These are phyloP conservation scores for Hypocryptadius cinnamomeus DNA, from an alignment of 2,113 vertebrate genomes.

Conservation along the genomic window DNA sequence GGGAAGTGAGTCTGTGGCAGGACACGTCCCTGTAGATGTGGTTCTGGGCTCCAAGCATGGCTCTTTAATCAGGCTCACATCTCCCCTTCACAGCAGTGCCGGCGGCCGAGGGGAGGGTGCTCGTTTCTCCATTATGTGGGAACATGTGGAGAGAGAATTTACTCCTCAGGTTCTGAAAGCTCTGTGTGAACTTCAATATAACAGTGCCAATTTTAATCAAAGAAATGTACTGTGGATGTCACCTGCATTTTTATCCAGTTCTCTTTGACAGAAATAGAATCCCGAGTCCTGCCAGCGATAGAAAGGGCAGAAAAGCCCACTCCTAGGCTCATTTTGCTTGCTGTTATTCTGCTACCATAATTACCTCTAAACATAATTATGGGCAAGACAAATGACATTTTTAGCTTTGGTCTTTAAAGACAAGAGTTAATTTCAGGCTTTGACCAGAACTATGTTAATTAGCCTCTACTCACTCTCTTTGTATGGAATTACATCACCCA, in stretches of 20 bases:
- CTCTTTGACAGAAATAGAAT: slow-evolving; percentile 39
- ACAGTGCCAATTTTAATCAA: slow-evolving; percentile 30
- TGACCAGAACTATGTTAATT: slow-evolving; percentile 73
- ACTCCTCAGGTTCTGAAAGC: background rate
- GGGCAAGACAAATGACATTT: slow-evolving; percentile 62
- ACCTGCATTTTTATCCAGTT: slow-evolving; percentile 47
- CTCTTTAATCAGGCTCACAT: background rate
- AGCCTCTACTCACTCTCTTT: slow-evolving; percentile 35
- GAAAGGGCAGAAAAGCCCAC: background rate
- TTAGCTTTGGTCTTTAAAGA: slow-evolving; percentile 66
- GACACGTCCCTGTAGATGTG: background rate
- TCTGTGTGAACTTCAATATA: background rate
- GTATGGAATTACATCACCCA: slow-evolving; percentile 50
- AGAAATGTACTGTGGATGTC: slow-evolving; percentile 21
- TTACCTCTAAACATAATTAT: slow-evolving; percentile 69
- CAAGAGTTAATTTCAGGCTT: slow-evolving; percentile 71
- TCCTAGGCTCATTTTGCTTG: slow-evolving; percentile 37
- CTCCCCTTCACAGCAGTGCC: background rate
- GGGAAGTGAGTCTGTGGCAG: background rate
- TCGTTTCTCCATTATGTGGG: background rate
- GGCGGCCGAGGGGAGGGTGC: background rate
- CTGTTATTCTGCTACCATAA: slow-evolving; percentile 48
- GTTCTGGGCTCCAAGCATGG: background rate
- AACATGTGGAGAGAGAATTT: background rate
- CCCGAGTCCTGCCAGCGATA: background rate